Evolutionary conservation across 2,113 vertebrate species (phyloP), one percentile per base, ranked within the genome.

Genomic region (Heloderma charlesbogerti): DNA sequence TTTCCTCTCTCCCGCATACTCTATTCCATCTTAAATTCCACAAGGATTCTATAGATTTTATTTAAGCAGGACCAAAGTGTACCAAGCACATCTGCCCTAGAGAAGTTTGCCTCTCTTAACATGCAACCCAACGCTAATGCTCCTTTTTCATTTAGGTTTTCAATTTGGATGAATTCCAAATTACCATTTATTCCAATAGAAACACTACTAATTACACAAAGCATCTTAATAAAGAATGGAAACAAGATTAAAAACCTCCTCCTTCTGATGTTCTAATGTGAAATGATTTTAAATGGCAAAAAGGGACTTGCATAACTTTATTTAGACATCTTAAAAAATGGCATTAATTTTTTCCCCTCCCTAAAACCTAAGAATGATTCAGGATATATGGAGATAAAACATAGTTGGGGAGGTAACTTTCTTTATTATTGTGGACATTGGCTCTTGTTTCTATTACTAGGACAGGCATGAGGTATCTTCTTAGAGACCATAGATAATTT

Each of bases 141-240:
- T 97, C 89, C 90, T 96, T 97, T 97, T 97, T 97, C 96, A 97
- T 97, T 97, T 97, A 96, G 96, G 94, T 92, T 96, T 97, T 97
- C 96, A 97, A 97, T 98, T 98, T 98, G 97, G 97, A 98, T 95
- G 96, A 96, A 97, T 97, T 97, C 97, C 98, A 98, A 98, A 98
- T 98, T 93, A 95, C 96, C 96, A 95, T 97, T 97, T 97, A 97
- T 97, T 97, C 97, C 96, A 94, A 96, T 95, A 96, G 97, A 98
- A 98, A 97, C 57, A 87, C 94, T 94, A 95, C 96, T 97, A 97
- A 98, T 98, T 97, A 97, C 94, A 94, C 95, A 96, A 96, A 96
- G 95, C 93, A 91, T 98, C 96, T 97, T 97, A 97, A 97, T 97
- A 95, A 97, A 96, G 95, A 96, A 96, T 95, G 94, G 95, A 97